Conservation (phyloP, 2,113 vertebrate species). For the Boulengeromyrus knoepffleri region DNA sequence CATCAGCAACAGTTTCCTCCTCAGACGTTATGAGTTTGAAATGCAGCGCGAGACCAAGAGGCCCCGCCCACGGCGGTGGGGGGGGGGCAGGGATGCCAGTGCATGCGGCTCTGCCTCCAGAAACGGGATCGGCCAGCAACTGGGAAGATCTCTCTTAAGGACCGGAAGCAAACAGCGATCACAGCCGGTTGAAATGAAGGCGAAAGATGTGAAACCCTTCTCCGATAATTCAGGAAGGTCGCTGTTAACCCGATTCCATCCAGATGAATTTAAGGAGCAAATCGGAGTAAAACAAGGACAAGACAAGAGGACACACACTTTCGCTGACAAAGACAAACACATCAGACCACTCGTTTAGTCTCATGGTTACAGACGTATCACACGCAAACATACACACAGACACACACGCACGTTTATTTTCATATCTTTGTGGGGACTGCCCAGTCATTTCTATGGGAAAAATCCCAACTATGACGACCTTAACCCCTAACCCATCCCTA, state of each 20-base stretch:
- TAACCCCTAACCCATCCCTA: not conserved
- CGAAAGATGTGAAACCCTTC: not conserved
- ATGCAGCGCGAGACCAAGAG: slow-evolving; percentile 1
- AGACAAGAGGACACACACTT: not conserved
- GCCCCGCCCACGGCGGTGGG: not conserved
- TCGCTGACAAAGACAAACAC: not conserved
- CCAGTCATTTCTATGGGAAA: not conserved
- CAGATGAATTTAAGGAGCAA: not conserved
- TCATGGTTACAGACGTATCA: not conserved
- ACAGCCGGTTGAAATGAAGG: not conserved
- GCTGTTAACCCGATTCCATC: not conserved
- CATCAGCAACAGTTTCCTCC: not conserved
- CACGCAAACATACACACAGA: not conserved
- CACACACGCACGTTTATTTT: not conserved
- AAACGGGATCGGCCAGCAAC: not conserved
- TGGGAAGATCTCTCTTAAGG: not conserved
- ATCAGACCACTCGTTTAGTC: not conserved
- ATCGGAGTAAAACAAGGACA: not conserved
- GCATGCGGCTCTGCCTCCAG: not conserved
- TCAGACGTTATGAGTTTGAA: slow-evolving; percentile 21
- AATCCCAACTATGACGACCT: not conserved
- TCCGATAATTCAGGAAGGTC: not conserved
- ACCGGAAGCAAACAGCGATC: not conserved
- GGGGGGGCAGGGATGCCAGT: not conserved
- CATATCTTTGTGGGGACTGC: not conserved